Base-by-base conservation (phyloP, 2,113 vertebrate species). In the Tringa solitaria region DNA sequence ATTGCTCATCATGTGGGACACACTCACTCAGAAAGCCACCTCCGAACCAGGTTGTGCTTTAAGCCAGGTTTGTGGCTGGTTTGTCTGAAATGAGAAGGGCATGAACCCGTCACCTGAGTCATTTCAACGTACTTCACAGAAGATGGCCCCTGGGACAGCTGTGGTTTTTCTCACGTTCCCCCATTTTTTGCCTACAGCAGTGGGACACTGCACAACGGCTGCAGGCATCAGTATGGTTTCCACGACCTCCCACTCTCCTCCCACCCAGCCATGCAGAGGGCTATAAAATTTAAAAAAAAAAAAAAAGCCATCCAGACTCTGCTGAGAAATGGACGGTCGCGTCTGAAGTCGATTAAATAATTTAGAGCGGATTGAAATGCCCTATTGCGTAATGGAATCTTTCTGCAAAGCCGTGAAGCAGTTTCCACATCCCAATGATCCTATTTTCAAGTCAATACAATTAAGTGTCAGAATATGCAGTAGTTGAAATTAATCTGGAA, bases 281-380 rank as follows among this genome's bases (percentile, higher is more conserved):
- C 87, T 91, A 32, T 78, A n/a, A 67, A 46, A 54, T 54, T 51
- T 6, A 53, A 53, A 32, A 23, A 45, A 43, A 69, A 75, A 60
- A 51, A 10, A 90, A 68, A 48, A 81, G 54, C 83, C 91, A 77
- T 87, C 86, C 94, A 76, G 90, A 50, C 64, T n/a, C 65, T 24
- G 45, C 63, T 92, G 94, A 88, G 90, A 86, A 96, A 95, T 70
- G 93, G 88, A 24, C 2, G 3, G 46, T 9, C 0, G 23, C 1
- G 20, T 37, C 93, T 89, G 88, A 81, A 50, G 90, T 32, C 0
- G 3, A 10, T 79, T 93, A 43, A 97, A 96, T 94, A 95, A 95
- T 96, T 95, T 95, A 95, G 69, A 37, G 80, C 0, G 1, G 45
- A 60, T 70, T 53, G 61, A 90, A 94, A 93, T 33, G 84, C 64